Base-by-base conservation (phyloP, 2,888 invertebrate species). In the Spodoptera littoralis region DNA sequence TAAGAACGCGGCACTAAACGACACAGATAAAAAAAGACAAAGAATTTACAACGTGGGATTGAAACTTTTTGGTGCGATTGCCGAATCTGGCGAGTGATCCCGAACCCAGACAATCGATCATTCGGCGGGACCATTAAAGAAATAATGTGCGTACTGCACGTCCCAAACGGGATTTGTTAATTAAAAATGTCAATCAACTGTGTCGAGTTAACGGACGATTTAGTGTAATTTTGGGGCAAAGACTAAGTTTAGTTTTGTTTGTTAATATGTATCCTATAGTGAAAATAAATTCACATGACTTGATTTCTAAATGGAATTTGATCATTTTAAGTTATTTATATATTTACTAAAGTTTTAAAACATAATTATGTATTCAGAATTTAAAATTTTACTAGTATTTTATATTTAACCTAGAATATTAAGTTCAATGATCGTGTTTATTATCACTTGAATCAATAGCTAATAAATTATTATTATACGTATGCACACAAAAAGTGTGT, bases 111-210 rank as follows among this genome's bases (percentile, higher is more conserved):
- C 80, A 74, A 89, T 89, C 85, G 83, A 89, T 88, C 87, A 87
- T 80, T 85, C 76, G 65, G 71, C 74, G 76, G 70, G 46, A 54
- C 65, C 73, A 75, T 80, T 78, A 75, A 67, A 74, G 71, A 75
- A 81, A 77, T 80, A 82, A 80, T 70, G 70, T 65, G 58, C 63
- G 60, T 18, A 71, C 61, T 65, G 83, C 75, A 79, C 69, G 67
- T 73, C 76, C 73, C 82, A 82, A 85, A 85, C 81, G 81, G 79
- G 81, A 80, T 80, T 85, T 83, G 88, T 88, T 92, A 92, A 92
- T 93, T 92, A 92, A 91, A 91, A 89, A 87, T 88, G 91, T 92
- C 92, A 91, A 89, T 92, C 91, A 91, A 76, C 79, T 68, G 78
- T 69, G 75, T 73, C 73, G 72, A 67, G 82, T 73, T 36, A 67